These are phyloP conservation scores for Penaeus monodon DNA, from an alignment of 2,888 invertebrate genomes.

Conservation along the genomic window DNA sequence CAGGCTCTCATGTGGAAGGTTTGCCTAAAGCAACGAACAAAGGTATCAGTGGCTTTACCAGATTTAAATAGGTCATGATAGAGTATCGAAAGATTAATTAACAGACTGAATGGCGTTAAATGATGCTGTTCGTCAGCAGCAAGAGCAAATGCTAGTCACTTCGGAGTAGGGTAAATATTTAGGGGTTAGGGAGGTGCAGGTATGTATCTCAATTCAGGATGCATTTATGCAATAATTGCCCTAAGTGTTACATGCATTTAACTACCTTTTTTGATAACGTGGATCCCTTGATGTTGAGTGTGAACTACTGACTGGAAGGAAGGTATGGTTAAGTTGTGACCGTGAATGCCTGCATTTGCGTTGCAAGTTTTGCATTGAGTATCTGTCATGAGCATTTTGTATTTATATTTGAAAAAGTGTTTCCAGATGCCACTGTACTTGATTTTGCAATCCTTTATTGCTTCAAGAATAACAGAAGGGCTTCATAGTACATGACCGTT, in stretches of 20 bases:
- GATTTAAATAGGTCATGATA: slow-evolving; percentile 24
- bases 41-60: slow-evolving; percentile 9
- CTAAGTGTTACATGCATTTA: slow-evolving; percentile 30
- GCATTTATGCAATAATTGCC: slow-evolving; percentile 51
- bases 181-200: slow-evolving; percentile 35
- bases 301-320: slow-evolving; percentile 38
- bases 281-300: slow-evolving; percentile 33
- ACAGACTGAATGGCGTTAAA: slow-evolving; percentile 35
- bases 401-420: no score
- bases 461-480: no score
- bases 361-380: no score
- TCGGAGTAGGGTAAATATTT: slow-evolving; percentile 35
- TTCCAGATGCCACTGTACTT: no score
- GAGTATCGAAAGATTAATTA: slow-evolving; percentile 30
- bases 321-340: slow-evolving; percentile 11
- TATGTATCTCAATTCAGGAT: slow-evolving; percentile 24
- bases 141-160: slow-evolving; percentile 56
- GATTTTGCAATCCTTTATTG: no score
- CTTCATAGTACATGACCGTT: no score
- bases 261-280: slow-evolving; percentile 35
- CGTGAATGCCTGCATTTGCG: no score
- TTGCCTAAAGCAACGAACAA: slow-evolving; percentile 23
- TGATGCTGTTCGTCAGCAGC: slow-evolving; percentile 38
- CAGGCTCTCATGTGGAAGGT: slow-evolving; percentile 34
- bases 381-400: no score